Evolutionary conservation across 2,113 vertebrate genomes (phyloP), one percentile per base, ranked within the genome.

Genomic region (Notiomystis cincta): DNA sequence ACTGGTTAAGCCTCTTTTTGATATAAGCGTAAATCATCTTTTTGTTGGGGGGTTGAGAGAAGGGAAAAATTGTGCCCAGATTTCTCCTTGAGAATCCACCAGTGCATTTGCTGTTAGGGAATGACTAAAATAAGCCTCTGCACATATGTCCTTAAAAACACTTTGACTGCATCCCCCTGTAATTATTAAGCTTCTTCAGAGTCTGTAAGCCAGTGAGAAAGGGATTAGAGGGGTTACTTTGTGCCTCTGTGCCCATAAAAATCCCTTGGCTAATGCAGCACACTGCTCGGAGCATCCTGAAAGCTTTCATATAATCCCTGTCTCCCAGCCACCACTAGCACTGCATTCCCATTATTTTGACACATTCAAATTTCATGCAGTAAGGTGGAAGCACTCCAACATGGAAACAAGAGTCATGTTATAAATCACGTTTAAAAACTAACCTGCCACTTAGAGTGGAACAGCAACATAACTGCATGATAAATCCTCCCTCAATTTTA

Each of bases 151-250:
- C 95, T 98, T 96, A 96, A 97, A 97, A 97, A 91, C 90, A 97
- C 95, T 97, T 96, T 98, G 90, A 96, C 82, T 88, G 85, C 95
- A 91, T 94, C 95, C 91, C 57, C 78, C 90, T 96, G 97, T 97
- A 98, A 98, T 97, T 97, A 97, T 98, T 97, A 97, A 97, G 93
- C 91, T 96, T 93, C 92, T 98, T 98, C 90, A 62, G 94, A 96
- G 95, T 71, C 96, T 91, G 51, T 90, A 97, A 97, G 92, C 93
- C 94, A 98, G 92, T 82, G 82, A 97, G 92, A 96, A 97, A 96
- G 94, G 86, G 97, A 98, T 97, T 97, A 97, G 76, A 97, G 90
- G 94, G 90, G 96, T 98, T 97, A 97, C 86, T 97, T 94, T 97
- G 83, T 97, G 89, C 88, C 90, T 96, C 90, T 94, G 73, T 96